Percentiles rank a stretch among this genome's conserved stretches.
phyloP scores from a whole-genome alignment of 2,888 invertebrate species.

The Torymus texanus region DNA sequence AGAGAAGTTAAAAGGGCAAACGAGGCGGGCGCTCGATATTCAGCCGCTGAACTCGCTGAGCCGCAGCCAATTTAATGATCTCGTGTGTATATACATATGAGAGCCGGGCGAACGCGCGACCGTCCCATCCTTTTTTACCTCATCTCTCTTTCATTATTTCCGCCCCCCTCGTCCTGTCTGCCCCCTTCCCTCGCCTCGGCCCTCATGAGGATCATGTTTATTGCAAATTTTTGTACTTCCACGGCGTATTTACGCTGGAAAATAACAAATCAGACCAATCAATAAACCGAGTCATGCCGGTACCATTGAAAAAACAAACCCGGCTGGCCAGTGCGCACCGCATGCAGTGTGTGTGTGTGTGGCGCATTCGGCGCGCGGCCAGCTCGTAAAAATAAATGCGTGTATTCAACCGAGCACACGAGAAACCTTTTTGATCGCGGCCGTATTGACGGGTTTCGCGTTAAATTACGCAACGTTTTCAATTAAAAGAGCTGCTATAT shows the following conservation, averaged over 20 bases:
- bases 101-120: background rate
- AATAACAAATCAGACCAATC: slow-evolving; percentile 46
- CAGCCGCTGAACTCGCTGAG: slow-evolving; percentile 64
- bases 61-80: slow-evolving; percentile 71
- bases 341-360: background rate
- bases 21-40: slow-evolving; percentile 63
- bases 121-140: slow-evolving; percentile 13
- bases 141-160: background rate
- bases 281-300: slow-evolving; percentile 23
- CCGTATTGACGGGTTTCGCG: slow-evolving; percentile 26
- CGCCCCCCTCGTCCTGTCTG: background rate
- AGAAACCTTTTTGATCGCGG: slow-evolving; percentile 29
- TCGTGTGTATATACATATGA: slow-evolving; percentile 48
- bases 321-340: background rate
- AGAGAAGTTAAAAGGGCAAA: slow-evolving; percentile 71
- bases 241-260: slow-evolving; percentile 29
- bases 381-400: slow-evolving; percentile 29
- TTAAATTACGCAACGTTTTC: slow-evolving; percentile 41
- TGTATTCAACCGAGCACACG: background rate
- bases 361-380: background rate
- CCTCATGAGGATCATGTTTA: background rate
- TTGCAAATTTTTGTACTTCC: slow-evolving; percentile 41
- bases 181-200: background rate
- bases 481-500: slow-evolving; percentile 26
- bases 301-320: slow-evolving; percentile 37